Percentiles rank a stretch among this genome's conserved stretches.
Conservation (phyloP, 2,797 vertebrate species). For the Tapirus indicus region DNA sequence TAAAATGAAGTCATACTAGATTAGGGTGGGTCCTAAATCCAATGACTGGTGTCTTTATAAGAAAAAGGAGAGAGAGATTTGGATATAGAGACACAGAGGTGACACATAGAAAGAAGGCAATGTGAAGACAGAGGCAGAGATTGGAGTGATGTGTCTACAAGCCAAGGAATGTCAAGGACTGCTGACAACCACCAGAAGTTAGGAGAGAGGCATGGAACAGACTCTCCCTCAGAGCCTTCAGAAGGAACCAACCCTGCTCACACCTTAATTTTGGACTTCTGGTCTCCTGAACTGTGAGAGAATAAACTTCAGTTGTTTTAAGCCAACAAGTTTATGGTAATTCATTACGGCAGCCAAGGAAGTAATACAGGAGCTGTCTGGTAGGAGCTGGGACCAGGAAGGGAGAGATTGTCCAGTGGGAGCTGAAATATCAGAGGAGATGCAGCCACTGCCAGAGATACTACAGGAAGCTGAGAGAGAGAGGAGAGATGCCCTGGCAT, state of each 20-base stretch:
- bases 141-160: neutral
- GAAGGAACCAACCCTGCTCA: neutral
- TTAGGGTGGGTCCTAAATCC: neutral
- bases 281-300: neutral
- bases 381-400: neutral
- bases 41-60: neutral
- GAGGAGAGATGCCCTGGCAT: neutral
- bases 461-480: neutral
- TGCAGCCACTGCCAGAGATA: neutral
- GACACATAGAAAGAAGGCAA: neutral
- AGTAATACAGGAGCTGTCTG: neutral
- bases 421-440: neutral
- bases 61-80: neutral
- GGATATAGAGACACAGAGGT: neutral
- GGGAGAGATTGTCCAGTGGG: neutral
- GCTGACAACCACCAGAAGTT: neutral
- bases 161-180: neutral
- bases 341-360: neutral
- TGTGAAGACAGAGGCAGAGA: neutral
- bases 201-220: neutral
- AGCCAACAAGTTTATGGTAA: neutral
- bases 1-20: neutral
- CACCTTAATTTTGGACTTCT: neutral
- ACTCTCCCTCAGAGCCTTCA: neutral
- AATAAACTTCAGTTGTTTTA: neutral